Conservation (phyloP, 1,140 invertebrate species). For the Drosophila dunni region DNA sequence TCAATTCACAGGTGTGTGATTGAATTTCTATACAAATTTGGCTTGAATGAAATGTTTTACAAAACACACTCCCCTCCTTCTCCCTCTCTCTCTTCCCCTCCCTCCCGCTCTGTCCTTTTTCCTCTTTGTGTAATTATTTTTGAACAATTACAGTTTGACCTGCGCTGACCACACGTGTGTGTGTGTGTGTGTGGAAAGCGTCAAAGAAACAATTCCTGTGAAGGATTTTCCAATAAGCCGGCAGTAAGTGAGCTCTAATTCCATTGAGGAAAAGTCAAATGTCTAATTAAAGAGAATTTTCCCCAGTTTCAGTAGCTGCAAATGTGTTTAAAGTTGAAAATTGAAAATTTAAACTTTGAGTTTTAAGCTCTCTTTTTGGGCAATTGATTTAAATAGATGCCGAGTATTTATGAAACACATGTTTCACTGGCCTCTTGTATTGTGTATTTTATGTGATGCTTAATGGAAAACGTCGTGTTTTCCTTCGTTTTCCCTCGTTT, state of each 20-base stretch:
- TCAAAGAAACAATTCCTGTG: neutral
- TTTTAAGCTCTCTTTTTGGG: neutral
- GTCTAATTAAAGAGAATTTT: constrained; percentile 20
- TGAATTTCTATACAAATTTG: neutral
- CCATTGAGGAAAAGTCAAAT: neutral
- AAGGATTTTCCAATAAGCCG: constrained; percentile 31
- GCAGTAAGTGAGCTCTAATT: constrained; percentile 14
- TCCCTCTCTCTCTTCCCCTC: constrained; percentile 1
- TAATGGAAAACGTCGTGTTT: constrained; percentile 38
- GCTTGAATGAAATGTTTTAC: constrained; percentile 12
- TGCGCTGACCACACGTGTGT: constrained; percentile 24
- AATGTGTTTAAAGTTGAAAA: constrained; percentile 32
- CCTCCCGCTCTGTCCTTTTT: neutral
- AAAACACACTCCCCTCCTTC: too few relatives aligned
- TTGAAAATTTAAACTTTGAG: neutral
- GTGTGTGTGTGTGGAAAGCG: constrained; percentile 3
- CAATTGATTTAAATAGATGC: constrained; percentile 19
- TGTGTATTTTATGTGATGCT: constrained; percentile 18
- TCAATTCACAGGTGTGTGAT: neutral
- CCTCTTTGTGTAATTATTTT: constrained; percentile 28
- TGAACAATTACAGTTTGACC: constrained; percentile 42
- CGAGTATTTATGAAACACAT: constrained; percentile 9
- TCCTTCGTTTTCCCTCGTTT: constrained; percentile 7
- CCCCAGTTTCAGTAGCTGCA: neutral
- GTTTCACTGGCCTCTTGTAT: constrained; percentile 28